Base-by-base conservation (phyloP, 2,113 vertebrate species). In the Ondatra zibethicus region DNA sequence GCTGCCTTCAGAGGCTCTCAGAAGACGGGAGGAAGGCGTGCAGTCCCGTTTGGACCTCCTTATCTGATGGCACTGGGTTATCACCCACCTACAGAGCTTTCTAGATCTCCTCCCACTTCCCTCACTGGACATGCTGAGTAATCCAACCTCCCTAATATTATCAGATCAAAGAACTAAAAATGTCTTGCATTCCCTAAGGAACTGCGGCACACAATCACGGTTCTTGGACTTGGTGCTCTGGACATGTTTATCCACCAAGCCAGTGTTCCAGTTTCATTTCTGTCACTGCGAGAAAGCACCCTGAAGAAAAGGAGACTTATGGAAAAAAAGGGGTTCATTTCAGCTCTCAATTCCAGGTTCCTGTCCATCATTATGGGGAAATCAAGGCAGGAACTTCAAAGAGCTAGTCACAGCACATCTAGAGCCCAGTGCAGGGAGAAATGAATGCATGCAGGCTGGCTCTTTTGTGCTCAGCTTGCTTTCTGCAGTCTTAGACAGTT, bases 111-210 rank as follows among this genome's bases (percentile, higher is more conserved):
- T 58, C 77, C 96, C 33, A 91, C 68, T 93, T 96, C 96, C 96
- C 39, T 73, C 75, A 78, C 73, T 36, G 16, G 87, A 95, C 86
- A 84, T 39, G 75, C 85, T 63, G 58, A 93, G 91, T 89, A 88
- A 75, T 93, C 65, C 39, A 52, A 39, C n/a, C 45, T 29, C 29
- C 65, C 66, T 33, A 65, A 95, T 63, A 72, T 55, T 92, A 93
- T 91, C 95, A 97, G 87, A 96, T 97, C 93, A 95, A 96, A 95
- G 94, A 80, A 88, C 92, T 91, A 95, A 95, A 96, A 95, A 92
- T 94, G 66, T 76, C 86, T 86, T 58, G 73, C 52, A 50, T 55
- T 95, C 94, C 90, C 94, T 76, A 93, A 90, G 52, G 88, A 97
- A 65, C 76, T 73, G 58, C 0, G 65, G 80, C 65, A 86, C 93